A percentile compares a stretch with the other conserved stretches of the same genome.
These are phyloP conservation scores for Phallusia fumigata DNA, from an alignment of 23 tunicate genomes.

Conservation along the genomic window DNA sequence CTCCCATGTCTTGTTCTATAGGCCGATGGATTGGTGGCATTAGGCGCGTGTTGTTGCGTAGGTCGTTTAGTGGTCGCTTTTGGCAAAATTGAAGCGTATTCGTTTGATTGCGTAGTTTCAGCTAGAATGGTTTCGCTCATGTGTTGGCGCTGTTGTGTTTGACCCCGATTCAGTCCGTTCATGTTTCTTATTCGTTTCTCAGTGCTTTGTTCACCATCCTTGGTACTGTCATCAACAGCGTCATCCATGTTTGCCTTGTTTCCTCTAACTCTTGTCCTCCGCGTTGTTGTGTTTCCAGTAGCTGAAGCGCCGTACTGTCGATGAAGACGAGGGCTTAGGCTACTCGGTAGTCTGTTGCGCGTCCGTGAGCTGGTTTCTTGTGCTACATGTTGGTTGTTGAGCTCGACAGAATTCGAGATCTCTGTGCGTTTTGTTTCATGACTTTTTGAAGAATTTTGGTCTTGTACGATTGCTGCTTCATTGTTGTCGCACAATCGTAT, in stretches of 20 bases:
- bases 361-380: neutral
- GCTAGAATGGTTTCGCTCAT: neutral
- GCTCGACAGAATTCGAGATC: neutral
- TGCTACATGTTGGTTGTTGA: neutral
- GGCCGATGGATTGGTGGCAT: neutral
- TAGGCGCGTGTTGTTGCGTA: neutral
- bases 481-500: conserved; percentile 4
- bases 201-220: neutral
- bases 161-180: neutral
- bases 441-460: neutral
- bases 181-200: neutral
- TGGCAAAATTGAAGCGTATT: neutral
- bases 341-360: conserved; percentile 35
- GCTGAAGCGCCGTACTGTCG: conserved; percentile 18
- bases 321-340: conserved; percentile 20
- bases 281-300: neutral
- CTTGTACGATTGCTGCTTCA: neutral
- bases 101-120: neutral
- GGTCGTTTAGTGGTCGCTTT: neutral
- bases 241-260: neutral
- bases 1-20: neutral
- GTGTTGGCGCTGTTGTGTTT: neutral
- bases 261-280: neutral
- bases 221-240: neutral
- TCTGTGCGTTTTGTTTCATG: no score